Percentiles rank a stretch among this genome's conserved stretches.
phyloP scores from a whole-genome alignment of 1,140 invertebrate genomes.

The Conus betulinus region DNA sequence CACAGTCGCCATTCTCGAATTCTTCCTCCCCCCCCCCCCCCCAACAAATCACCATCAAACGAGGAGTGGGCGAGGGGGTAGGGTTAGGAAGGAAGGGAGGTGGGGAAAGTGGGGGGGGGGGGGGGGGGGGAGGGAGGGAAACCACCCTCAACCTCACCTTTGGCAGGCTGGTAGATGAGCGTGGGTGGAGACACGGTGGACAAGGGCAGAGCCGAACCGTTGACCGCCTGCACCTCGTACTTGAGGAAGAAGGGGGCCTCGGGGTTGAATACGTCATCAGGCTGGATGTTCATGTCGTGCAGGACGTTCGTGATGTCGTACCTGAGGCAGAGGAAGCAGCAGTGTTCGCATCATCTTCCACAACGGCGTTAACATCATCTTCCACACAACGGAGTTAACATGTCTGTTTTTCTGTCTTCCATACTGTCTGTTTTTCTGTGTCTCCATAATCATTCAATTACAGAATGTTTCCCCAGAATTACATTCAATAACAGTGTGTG shows the following conservation, averaged over 20 bases:
- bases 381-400: background rate
- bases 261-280: slow-evolving; percentile 42
- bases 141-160: slow-evolving; percentile 17
- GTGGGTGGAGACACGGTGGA: slow-evolving; percentile 30
- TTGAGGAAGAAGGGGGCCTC: slow-evolving; percentile 26
- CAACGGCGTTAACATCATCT: background rate
- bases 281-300: background rate
- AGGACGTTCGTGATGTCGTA: slow-evolving; percentile 41
- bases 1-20: too few species aligned
- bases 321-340: background rate
- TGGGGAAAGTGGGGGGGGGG: background rate
- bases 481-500: too few species aligned
- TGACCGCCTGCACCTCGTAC: slow-evolving; percentile 31
- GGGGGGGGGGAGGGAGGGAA: too few species aligned
- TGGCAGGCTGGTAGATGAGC: slow-evolving; percentile 31
- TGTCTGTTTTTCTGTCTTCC: too few species aligned
- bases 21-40: too few species aligned
- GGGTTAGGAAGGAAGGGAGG: too few species aligned
- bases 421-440: too few species aligned
- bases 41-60: too few species aligned
- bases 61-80: background rate
- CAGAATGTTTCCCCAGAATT: too few species aligned
- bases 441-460: too few species aligned
- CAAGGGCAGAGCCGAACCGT: slow-evolving; percentile 23
- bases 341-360: background rate